Evolutionary conservation across 2,113 vertebrate species (phyloP), one percentile per base, ranked within the genome.

Genomic region (Chaetops frenatus): DNA sequence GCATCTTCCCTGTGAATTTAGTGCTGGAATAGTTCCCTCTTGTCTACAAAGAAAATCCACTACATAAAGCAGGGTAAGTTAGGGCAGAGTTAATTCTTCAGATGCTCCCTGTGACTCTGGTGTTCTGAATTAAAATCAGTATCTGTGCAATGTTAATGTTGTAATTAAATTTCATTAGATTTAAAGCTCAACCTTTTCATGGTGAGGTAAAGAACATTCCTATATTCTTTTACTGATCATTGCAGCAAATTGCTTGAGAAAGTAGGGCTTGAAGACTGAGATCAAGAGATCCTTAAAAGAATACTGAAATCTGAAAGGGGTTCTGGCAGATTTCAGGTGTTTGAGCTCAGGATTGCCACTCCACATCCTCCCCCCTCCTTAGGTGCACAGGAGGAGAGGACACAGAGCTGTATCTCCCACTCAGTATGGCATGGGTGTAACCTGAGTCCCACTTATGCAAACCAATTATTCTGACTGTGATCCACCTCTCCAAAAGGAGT

Each of bases 121-220:
- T 29, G 25, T 28, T 89, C 91, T 66, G 81, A 92, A 83, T 35
- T 74, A 50, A 86, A 94, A 92, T 82, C 84, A 50, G 25, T 77
- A 60, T 38, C 80, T 95, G 69, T 85, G 90, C 79, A 83, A 74
- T 50, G 73, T 90, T 91, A 96, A 96, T 72, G 50, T 58, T 62
- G 66, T 83, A 95, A 97, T 97, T 97, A 96, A 96, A 92, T 93
- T 74, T 95, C 92, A 89, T 94, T 96, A 95, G 85, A 96, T 95
- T 95, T 96, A 95, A 97, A 95, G 70, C 88, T 92, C 82, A 92
- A 23, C 58, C 60, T 95, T 97, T 96, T 90, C 93, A 86, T 12
- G 88, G 66, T 66, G 81, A 72, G 45, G 94, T 87, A 87, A 92
- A 86, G 89, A 95, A 82, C 61, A 66, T 83, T 88, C 65, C 44